Base-by-base conservation (phyloP, 2,797 vertebrate species). In the Enteromius radiatus region DNA sequence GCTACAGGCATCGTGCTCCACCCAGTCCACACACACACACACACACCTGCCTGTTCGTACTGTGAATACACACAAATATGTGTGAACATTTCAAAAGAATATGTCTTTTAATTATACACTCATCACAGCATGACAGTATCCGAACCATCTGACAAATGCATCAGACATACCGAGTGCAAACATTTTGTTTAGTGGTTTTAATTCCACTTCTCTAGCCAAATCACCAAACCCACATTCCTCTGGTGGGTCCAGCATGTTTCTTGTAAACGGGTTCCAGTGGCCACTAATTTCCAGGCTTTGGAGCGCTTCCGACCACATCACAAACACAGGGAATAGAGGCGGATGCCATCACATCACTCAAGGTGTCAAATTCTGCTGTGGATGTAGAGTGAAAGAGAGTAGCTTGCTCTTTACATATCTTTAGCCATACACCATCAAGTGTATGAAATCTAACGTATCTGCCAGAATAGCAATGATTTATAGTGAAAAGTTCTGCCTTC, bases 11-110 rank as follows among this genome's bases (percentile, higher is more conserved):
- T 87, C 69, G 11, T 80, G 76, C 85, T 69, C 84, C 84, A n/a
- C 86, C 80, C 82, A 74, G 23, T 26, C 52, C 21, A 17, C 61
- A 65, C 73, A 76, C 45, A 36, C 59, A 77, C 73, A 81, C 36
- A 33, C 71, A 64, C 76, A 74, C 73, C 38, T 63, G 69, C 64
- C 74, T 43, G 43, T 15, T 59, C 3, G n/a, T 67, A 61, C 84
- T 84, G 82, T 70, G 65, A 59, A 43, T 11, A 45, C 17, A 52
- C 76, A 36, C 76, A 67, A 36, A 78, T 26, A 33, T 54, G 74
- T 68, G 86, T 84, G 73, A 82, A 84, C 84, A 78, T 75, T 84
- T 86, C 8, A 70, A 71, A 71, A 26, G 38, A 73, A 73, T 70
- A 47, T 59, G 54, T 28, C 56, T 73, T 81, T 73, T 63, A 36